Percentiles rank a stretch among this genome's conserved stretches.
These are phyloP conservation scores for Gymnopithys bicolor DNA, from an alignment of 2,797 vertebrate species.

Conservation along the genomic window DNA sequence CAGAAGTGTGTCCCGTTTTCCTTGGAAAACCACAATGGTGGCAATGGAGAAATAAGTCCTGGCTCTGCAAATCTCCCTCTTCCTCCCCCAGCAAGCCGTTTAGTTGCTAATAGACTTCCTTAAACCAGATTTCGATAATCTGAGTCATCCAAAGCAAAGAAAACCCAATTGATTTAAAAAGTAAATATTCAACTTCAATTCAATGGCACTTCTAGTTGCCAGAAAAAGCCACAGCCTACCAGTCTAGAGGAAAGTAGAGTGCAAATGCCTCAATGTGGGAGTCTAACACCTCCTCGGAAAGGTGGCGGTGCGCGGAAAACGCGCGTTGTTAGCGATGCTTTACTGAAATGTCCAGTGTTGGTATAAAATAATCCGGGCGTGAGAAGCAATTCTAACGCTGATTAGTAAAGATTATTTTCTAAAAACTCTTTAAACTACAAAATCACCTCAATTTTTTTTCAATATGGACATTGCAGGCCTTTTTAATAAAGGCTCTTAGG, in stretches of 20 bases:
- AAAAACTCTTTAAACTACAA: slow-evolving; percentile 24
- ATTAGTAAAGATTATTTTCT: slow-evolving; percentile 63
- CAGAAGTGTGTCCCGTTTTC: slow-evolving; percentile 3
- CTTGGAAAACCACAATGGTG: slow-evolving; percentile 44
- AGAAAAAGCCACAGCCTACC: neutral
- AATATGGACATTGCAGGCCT: slow-evolving; percentile 68
- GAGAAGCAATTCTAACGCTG: slow-evolving; percentile 59
- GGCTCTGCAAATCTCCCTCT: neutral
- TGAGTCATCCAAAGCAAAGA: slow-evolving; percentile 27
- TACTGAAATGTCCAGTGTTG: slow-evolving; percentile 49
- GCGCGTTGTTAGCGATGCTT: slow-evolving; percentile 33
- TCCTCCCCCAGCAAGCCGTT: neutral
- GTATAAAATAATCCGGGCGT: slow-evolving; percentile 46
- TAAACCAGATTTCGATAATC: neutral
- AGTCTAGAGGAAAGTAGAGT: slow-evolving; percentile 20
- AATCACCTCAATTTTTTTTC: slow-evolving; percentile 54
- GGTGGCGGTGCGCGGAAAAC: slow-evolving; percentile 43
- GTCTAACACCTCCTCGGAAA: slow-evolving; percentile 40
- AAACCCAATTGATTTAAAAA: slow-evolving; percentile 9
- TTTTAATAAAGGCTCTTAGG: slow-evolving; percentile 62
- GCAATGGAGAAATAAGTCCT: slow-evolving; percentile 7
- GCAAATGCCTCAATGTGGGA: slow-evolving; percentile 27
- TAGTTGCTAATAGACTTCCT: neutral
- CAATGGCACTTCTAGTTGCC: neutral
- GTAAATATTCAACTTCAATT: neutral